Percentiles rank a stretch among this genome's conserved stretches.
Conservation (phyloP, 2,888 invertebrate species). For the Parnassius glacialis region DNA sequence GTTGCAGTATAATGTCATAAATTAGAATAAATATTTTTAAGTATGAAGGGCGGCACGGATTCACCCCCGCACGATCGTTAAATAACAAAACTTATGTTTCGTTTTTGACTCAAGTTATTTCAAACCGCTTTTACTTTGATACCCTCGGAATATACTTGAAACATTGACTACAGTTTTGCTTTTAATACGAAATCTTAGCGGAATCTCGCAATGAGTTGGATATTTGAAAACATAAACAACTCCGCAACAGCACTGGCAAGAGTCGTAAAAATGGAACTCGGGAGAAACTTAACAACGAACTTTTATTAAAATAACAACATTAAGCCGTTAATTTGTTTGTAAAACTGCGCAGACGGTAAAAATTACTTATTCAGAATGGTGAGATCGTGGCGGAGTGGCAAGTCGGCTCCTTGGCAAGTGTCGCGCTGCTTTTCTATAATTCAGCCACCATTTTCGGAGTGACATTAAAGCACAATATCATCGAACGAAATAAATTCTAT, state of each 20-base stretch:
- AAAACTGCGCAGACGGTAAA: slow-evolving; percentile 77
- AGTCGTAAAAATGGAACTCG: slow-evolving; percentile 71
- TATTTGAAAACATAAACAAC: slow-evolving; percentile 65
- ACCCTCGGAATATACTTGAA: slow-evolving; percentile 18
- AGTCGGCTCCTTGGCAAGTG: slow-evolving; percentile 58
- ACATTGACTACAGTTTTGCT: slow-evolving; percentile 24
- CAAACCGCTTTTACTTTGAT: slow-evolving; percentile 16
- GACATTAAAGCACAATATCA: slow-evolving; percentile 19
- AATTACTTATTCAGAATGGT: slow-evolving; percentile 74
- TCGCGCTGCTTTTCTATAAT: slow-evolving; percentile 67
- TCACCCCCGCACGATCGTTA: slow-evolving; percentile 37
- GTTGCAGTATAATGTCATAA: slow-evolving; percentile 66
- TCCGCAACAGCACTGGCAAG: slow-evolving; percentile 55
- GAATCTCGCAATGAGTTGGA: slow-evolving; percentile 33
- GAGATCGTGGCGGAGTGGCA: slow-evolving; percentile 57
- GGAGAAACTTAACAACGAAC: slow-evolving; percentile 63
- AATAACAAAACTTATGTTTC: slow-evolving; percentile 33
- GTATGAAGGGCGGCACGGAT: slow-evolving; percentile 50
- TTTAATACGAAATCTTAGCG: slow-evolving; percentile 27
- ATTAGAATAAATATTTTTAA: slow-evolving; percentile 77
- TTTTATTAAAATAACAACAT: slow-evolving; percentile 80
- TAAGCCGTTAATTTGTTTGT: slow-evolving; percentile 78
- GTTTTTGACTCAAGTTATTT: slow-evolving; percentile 25
- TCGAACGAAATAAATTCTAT: slow-evolving; percentile 20
- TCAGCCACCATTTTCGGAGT: slow-evolving; percentile 46